phyloP scores from a whole-genome alignment of 2,888 invertebrate genomes.

The Eueremaeus valkanovi region DNA sequence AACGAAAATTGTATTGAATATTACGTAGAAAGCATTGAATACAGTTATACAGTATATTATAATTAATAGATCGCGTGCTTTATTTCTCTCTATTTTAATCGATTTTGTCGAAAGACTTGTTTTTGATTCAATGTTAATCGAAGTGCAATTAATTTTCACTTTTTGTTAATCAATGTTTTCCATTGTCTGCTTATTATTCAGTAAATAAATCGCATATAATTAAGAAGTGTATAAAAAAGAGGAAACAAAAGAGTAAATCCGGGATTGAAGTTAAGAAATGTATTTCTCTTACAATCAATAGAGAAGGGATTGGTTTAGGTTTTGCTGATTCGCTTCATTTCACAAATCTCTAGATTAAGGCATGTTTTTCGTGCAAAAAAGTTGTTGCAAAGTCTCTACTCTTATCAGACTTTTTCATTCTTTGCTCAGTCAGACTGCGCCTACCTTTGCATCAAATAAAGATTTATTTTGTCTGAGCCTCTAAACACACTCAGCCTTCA shows the following conservation, averaged over 20 bases:
- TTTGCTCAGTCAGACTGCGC: background rate
- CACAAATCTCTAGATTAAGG: constrained; percentile 4
- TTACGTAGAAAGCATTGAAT: too few species aligned
- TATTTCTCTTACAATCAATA: background rate
- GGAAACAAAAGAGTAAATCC: background rate
- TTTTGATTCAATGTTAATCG: too few species aligned
- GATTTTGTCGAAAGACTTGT: too few species aligned
- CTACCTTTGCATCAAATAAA: background rate
- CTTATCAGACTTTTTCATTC: background rate
- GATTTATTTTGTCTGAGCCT: background rate
- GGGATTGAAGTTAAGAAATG: background rate
- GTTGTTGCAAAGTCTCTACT: background rate
- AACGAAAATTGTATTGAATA: too few species aligned
- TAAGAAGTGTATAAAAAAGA: background rate
- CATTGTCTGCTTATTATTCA: background rate
- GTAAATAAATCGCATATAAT: background rate
- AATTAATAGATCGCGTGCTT: too few species aligned
- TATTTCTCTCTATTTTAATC: too few species aligned
- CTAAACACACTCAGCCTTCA: too few species aligned
- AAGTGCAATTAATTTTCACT: background rate
- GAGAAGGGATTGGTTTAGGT: background rate
- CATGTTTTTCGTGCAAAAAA: background rate
- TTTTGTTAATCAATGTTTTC: background rate
- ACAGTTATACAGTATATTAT: too few species aligned
- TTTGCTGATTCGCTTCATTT: background rate